Evolutionary conservation across 37 sponge, comb jelly and placozoan genomes (phyloP), one percentile per base, ranked within the genome.

Genomic region (Cliona cf. orientalis): DNA sequence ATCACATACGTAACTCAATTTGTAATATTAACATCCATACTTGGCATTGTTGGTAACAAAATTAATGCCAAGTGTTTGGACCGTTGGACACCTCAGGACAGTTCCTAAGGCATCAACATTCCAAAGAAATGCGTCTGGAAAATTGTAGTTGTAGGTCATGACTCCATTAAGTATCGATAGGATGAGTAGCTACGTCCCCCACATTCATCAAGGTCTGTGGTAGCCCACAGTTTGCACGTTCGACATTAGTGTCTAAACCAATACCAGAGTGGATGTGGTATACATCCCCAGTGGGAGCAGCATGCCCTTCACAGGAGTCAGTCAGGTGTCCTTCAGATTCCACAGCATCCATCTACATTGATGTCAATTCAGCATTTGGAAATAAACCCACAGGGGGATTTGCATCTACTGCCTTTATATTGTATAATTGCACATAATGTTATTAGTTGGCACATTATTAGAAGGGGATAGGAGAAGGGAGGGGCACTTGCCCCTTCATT

Each of bases 121-220:
- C 91, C 91, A 91, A 0, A 86, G 86, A 32, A 78, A 91, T 3
- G 39, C 21, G 33, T 70, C 76, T 17, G 91, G 91, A 28, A 86
- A 41, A 41, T 85, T 86, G 45, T 86, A 91, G 42, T 91, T 86
- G 70, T 91, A 91, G 29, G 49, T 46, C 37, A 23, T 46, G 2
- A 55, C 66, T 0, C 91, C 91, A 71, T 86, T 58, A 25, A 91
- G 80, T 25, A 70, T n/a, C n/a, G n/a, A n/a, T n/a, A n/a, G n/a
- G n/a, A n/a, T n/a, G n/a, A 65, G 57, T 91, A 86, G 29, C 82
- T 91, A 72, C 85, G 91, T 2, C 91, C 91, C 25, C 82, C 55
- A 53, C 91, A 91, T 7, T 42, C 35, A 65, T 91, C 91, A n/a
- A 91, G 73, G 22, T 85, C 78, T 25, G 49, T 0, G 91, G 81